Percentiles rank a stretch among this genome's conserved stretches.
phyloP scores from a whole-genome alignment of 2,113 vertebrate species.

The Neomonachus schauinslandi region DNA sequence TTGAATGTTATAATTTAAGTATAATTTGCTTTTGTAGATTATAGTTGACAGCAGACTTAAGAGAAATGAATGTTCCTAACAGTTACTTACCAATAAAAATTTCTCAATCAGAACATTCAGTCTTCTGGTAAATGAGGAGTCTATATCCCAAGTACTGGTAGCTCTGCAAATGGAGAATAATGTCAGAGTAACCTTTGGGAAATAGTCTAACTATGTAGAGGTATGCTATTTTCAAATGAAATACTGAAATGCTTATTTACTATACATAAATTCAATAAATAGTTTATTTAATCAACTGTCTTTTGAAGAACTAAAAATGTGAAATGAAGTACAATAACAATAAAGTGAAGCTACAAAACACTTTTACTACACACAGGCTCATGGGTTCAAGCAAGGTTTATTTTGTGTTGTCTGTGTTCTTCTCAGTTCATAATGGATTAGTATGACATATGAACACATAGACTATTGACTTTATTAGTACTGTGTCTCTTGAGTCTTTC shows the following conservation, averaged over 20 bases:
- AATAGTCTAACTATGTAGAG: slow-evolving; percentile 9
- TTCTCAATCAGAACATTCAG: slow-evolving; percentile 27
- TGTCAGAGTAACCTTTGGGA: slow-evolving; percentile 52
- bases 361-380: slow-evolving; percentile 46
- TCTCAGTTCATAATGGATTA: slow-evolving; percentile 16
- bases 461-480: slow-evolving; percentile 54
- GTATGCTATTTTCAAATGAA: slow-evolving; percentile 16
- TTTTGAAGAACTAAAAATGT: slow-evolving; percentile 61
- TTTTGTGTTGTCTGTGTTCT: slow-evolving; percentile 63
- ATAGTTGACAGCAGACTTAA: slow-evolving; percentile 54
- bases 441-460: slow-evolving; percentile 34
- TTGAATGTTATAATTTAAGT: slow-evolving; percentile 20
- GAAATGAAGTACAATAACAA: slow-evolving; percentile 57
- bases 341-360: slow-evolving; percentile 65
- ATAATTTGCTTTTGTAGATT: slow-evolving; percentile 48
- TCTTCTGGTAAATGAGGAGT: slow-evolving; percentile 49
- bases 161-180: not conserved
- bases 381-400: slow-evolving; percentile 39
- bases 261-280: slow-evolving; percentile 70
- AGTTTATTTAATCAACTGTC: slow-evolving; percentile 76
- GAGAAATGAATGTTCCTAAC: slow-evolving; percentile 42
- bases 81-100: slow-evolving; percentile 48
- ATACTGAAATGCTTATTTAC: slow-evolving; percentile 65
- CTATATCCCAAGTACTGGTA: not conserved
- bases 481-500: not conserved